Base-by-base conservation (phyloP, 2,113 vertebrate genomes). In the Ahaetulla prasina region DNA sequence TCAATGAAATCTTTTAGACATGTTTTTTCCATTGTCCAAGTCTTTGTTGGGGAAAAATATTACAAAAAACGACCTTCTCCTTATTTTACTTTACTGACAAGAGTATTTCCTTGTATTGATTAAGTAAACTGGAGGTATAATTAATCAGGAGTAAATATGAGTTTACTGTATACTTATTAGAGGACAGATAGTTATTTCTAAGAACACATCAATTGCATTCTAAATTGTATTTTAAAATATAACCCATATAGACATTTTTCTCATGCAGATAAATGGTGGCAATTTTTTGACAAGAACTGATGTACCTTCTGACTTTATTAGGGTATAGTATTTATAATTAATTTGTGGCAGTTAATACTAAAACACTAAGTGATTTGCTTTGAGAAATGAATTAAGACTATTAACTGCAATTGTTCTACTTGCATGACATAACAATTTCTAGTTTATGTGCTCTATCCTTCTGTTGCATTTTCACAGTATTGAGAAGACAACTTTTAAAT, bases 221-320 rank as follows among this genome's bases (percentile, higher is more conserved):
- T 27, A 84, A 95, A 9, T 85, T 95, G 88, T 93, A 39, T 96
- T 92, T 96, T 93, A 96, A 93, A 91, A 94, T 87, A 92, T 97
- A 96, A 97, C 93, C 45, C 92, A 95, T 94, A 94, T 96, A 96
- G 96, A 94, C 96, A 97, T 97, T 98, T 92, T 98, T 96, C 97
- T 97, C 96, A 92, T 96, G 98, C 98, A 99, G 99, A 98, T 99
- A 95, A 99, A 99, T 97, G 98, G 98, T 96, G 98, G 98, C 98
- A 97, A 97, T 97, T 97, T 97, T 98, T 94, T 96, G 96, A 97
- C 96, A 94, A 97, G 93, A 96, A 95, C 97, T 97, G 94, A 95
- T 97, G 96, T 97, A 93, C 92, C 98, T 93, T 93, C 97, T 95
- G 96, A 97, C 92, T 97, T 98, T 95, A 96, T 98, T 96, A 97